Conservation (phyloP, 2,113 vertebrate genomes). For the Pelobates fuscus region DNA sequence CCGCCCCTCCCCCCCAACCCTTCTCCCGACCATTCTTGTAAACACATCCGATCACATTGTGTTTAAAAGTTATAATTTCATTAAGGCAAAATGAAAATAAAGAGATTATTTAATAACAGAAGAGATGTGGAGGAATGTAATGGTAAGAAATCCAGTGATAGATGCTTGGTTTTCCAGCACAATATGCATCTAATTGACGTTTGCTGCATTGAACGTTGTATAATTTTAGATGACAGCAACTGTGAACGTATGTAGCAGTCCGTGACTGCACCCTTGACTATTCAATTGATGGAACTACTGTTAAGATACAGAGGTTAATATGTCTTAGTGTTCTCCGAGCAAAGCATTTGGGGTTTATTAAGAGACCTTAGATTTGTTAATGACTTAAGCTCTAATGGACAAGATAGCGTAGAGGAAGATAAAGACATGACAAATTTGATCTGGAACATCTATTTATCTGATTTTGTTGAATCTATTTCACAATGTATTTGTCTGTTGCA, state of each 20-base stretch:
- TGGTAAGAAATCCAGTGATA: neutral
- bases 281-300: conserved; percentile 45
- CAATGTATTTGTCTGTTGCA: neutral
- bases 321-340: conserved; percentile 38
- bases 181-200: conserved; percentile 28
- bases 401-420: conserved; percentile 28
- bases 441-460: conserved; percentile 32
- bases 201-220: conserved; percentile 5
- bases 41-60: too few relatives aligned
- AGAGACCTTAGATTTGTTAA: conserved; percentile 48
- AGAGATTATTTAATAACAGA: neutral
- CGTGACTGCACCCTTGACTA: conserved; percentile 33
- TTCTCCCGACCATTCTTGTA: too few relatives aligned
- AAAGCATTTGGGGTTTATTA: conserved; percentile 43
- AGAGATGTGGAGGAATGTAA: conserved; percentile 15
- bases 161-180: neutral
- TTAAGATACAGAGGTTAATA: conserved; percentile 52
- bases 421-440: conserved; percentile 8
- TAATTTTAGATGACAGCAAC: conserved; percentile 36
- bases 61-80: too few relatives aligned
- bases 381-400: conserved; percentile 39
- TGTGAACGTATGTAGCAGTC: conserved; percentile 27
- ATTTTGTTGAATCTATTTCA: neutral
- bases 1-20: too few relatives aligned
- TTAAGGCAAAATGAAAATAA: neutral